These are phyloP conservation scores for Miichthys miiuy DNA, from an alignment of 2,797 vertebrate genomes.

Conservation along the genomic window DNA sequence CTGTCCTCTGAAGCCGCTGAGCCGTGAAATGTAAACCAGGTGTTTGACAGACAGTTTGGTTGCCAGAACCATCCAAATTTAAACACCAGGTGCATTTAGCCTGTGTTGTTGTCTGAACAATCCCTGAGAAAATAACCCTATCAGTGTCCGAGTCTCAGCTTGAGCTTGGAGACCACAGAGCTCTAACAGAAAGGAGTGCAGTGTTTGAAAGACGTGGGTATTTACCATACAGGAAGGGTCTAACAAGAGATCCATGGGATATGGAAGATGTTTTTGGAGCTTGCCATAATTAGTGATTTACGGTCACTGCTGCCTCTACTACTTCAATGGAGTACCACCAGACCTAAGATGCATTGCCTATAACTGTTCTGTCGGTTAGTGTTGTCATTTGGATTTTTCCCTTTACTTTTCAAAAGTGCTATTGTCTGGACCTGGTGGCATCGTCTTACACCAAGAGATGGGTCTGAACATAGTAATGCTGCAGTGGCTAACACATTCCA, in stretches of 20 bases:
- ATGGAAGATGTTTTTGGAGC: too few relatives aligned
- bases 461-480: neutral
- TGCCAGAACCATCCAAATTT: conserved; percentile 11
- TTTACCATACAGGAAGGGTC: too few relatives aligned
- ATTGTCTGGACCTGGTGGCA: neutral
- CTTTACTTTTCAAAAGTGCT: conserved; percentile 19
- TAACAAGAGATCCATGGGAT: too few relatives aligned
- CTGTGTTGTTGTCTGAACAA: conserved; percentile 22
- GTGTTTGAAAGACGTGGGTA: too few relatives aligned
- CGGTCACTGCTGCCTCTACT: too few relatives aligned
- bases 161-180: too few relatives aligned
- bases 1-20: conserved; percentile 8
- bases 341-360: neutral
- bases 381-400: neutral
- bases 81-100: conserved; percentile 49
- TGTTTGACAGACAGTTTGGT: neutral
- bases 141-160: neutral
- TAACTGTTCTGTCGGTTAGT: neutral
- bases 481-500: neutral
- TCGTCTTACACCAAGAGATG: neutral
- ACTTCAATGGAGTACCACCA: too few relatives aligned
- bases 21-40: conserved; percentile 35
- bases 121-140: neutral
- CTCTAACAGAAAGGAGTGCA: too few relatives aligned
- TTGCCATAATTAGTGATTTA: too few relatives aligned